Evolutionary conservation across 2,113 vertebrate species (phyloP), one percentile per base, ranked within the genome.

Genomic region (Dromiciops gliroides): DNA sequence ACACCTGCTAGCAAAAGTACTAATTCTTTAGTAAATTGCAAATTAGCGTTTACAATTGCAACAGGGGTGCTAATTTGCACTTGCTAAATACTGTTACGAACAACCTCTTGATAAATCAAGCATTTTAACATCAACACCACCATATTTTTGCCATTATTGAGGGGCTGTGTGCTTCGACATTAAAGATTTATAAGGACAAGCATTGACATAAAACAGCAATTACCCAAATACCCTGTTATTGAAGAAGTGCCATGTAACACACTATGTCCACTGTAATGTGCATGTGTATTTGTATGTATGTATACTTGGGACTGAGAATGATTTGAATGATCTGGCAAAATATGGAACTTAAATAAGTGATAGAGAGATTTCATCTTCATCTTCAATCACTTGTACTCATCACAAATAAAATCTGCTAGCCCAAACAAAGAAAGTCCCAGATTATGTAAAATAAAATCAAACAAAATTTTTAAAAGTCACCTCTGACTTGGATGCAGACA

Each of bases 11-110:
- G 92, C 89, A 92, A 3, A 25, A 51, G 67, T 95, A 93, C 75
- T 96, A 97, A 97, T 95, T 93, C 89, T 94, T 96, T 94, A 92
- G 48, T 0, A 97, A 94, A 89, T 92, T 97, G 89, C 90, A 97
- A 97, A 98, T 95, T 3, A 98, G 92, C 3, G 0, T 97, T 26
- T 96, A 14, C 3, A 96, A 91, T 26, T 96, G 48, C 51, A 97
- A 93, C 26, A 94, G 0, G n/a, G 51, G 88, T 96, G 95, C 93
- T 97, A 91, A 97, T 97, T 96, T 96, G 49, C 25, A 89, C 2
- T 95, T 94, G 23, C 50, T 96, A 96, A 92, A 93, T 94, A 90
- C 1, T 92, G 8, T 56, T 94, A 91, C n/a, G 89, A 94, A 90
- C 19, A 52, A 75, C 0, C 22, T 37, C 56, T 93, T 95, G 83